These are phyloP conservation scores for Cervus canadensis DNA, from an alignment of 2,113 vertebrate species.

Conservation along the genomic window DNA sequence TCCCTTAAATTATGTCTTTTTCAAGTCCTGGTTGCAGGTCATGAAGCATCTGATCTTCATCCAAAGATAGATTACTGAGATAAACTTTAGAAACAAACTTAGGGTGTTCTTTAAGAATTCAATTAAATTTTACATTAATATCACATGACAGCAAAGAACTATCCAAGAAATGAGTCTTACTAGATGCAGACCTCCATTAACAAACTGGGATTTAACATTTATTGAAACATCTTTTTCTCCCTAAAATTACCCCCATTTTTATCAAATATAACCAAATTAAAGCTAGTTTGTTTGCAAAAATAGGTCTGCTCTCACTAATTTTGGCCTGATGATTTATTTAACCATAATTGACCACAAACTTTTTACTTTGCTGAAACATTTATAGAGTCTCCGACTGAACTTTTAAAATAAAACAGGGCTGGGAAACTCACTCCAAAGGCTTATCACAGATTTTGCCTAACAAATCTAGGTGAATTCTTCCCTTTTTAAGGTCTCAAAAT, in stretches of 20 bases:
- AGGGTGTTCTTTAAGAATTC: not conserved
- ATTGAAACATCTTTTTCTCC: not conserved
- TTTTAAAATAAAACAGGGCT: not conserved
- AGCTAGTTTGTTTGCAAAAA: not conserved
- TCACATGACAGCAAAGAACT: accelerated
- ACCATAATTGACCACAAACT: not conserved
- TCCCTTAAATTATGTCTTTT: not conserved
- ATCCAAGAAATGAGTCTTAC: not conserved
- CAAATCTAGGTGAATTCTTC: not conserved
- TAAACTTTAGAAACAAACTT: not conserved
- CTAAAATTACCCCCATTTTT: not conserved
- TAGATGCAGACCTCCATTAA: not conserved
- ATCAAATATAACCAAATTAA: not conserved
- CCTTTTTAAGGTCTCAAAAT: not conserved
- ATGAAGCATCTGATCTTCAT: not conserved
- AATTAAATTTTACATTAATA: not conserved
- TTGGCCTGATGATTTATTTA: not conserved
- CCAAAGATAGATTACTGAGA: not conserved
- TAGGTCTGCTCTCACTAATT: not conserved
- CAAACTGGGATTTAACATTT: not conserved
- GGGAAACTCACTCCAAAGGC: not conserved
- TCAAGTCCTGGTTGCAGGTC: not conserved
- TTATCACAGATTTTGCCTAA: not conserved
- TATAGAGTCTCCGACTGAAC: not conserved
- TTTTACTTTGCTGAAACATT: not conserved